A percentile compares a stretch with the other conserved stretches of the same genome.
Evolutionary conservation across 2,888 invertebrate species (phyloP).

Genomic region (Agrenia bidenticulata): DNA sequence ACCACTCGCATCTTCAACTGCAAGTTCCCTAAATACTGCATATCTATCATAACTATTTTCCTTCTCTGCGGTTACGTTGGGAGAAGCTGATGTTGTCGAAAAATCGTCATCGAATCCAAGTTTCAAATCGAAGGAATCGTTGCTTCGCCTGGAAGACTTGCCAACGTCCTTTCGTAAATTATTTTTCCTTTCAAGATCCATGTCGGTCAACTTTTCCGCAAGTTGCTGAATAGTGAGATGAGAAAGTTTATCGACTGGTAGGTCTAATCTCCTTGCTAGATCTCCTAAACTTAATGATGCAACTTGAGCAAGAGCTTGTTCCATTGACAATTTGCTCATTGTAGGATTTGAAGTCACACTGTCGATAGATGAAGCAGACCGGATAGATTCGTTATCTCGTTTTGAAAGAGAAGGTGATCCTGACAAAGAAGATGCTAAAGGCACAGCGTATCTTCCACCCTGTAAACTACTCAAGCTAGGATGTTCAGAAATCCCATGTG

Average conservation of each 20-base stretch:
- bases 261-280: slow-evolving; percentile 71
- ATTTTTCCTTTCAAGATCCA: slow-evolving; percentile 57
- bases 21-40: slow-evolving; percentile 79
- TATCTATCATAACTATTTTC: slow-evolving; percentile 67
- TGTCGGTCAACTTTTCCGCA: slow-evolving; percentile 71
- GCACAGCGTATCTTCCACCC: slow-evolving; percentile 41
- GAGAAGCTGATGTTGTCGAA: slow-evolving; percentile 57
- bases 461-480: not conserved
- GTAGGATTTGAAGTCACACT: not conserved
- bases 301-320: slow-evolving; percentile 69
- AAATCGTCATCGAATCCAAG: slow-evolving; percentile 53
- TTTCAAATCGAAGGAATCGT: not conserved
- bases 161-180: not conserved
- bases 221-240: slow-evolving; percentile 84
- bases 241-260: slow-evolving; percentile 75
- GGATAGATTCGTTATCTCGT: slow-evolving; percentile 14
- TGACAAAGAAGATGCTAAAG: slow-evolving; percentile 1
- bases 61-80: slow-evolving; percentile 51
- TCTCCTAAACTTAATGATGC: slow-evolving; percentile 80
- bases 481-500: slow-evolving; percentile 30
- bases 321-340: slow-evolving; percentile 43
- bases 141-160: not conserved
- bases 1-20: slow-evolving; percentile 66
- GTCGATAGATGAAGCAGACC: slow-evolving; percentile 13
- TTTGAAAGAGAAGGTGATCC: slow-evolving; percentile 17